These are phyloP conservation scores for Microplitis demolitor DNA, from an alignment of 1,140 invertebrate genomes.

Conservation along the genomic window DNA sequence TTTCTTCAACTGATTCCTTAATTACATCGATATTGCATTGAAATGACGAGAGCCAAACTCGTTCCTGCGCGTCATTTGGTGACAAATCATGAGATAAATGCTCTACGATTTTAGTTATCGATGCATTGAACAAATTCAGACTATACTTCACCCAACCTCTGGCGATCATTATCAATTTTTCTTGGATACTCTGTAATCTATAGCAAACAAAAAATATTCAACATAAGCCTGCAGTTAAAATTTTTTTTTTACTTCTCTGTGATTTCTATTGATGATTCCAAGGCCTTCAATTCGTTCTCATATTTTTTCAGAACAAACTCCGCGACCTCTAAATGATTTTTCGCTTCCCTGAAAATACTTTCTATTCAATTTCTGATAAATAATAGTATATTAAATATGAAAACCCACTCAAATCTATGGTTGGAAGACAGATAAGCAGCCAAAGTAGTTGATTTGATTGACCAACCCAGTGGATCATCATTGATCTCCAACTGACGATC, in stretches of 20 bases:
- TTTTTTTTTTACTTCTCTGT: slow-evolving; percentile 13
- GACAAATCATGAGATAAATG: slow-evolving; percentile 46
- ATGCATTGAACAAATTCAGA: slow-evolving; percentile 64
- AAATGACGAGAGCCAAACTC: slow-evolving; percentile 22
- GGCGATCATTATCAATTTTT: slow-evolving; percentile 66
- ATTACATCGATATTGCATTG: background rate
- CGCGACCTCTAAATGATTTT: slow-evolving; percentile 66
- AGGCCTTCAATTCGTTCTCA: slow-evolving; percentile 57
- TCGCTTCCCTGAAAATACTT: slow-evolving; percentile 51
- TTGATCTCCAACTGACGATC: slow-evolving; percentile 66
- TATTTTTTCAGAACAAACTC: slow-evolving; percentile 60
- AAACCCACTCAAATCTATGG: slow-evolving; percentile 47
- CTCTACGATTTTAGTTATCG: slow-evolving; percentile 57
- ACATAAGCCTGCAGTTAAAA: too few species aligned
- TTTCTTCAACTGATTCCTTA: too few species aligned
- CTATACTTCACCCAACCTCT: slow-evolving; percentile 72
- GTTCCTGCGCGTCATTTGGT: slow-evolving; percentile 27
- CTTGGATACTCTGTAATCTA: slow-evolving; percentile 61
- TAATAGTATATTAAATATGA: background rate
- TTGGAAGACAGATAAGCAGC: slow-evolving; percentile 63
- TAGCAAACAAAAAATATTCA: too few species aligned
- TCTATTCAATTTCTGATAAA: background rate
- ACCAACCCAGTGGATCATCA: slow-evolving; percentile 68
- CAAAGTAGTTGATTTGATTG: slow-evolving; percentile 66
- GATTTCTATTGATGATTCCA: slow-evolving; percentile 30